Evolutionary conservation across 2,113 vertebrate species (phyloP).

Genomic region (Archocentrus centrarchus): DNA sequence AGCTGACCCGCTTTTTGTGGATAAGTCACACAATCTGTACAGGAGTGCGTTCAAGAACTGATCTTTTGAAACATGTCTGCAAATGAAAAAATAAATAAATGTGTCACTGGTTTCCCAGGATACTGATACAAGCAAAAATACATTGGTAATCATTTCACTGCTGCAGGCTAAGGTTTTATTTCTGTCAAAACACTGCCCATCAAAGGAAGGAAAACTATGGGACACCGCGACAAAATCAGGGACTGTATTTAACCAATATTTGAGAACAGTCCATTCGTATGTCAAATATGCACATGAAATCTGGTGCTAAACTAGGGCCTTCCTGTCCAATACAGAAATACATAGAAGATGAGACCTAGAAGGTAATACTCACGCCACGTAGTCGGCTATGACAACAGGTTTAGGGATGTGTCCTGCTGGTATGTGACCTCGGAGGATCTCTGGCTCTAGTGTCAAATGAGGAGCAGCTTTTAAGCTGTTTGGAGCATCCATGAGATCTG

Average conservation of each 20-base stretch:
- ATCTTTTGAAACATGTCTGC: neutral
- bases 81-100: neutral
- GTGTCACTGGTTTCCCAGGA: neutral
- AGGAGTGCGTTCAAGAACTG: neutral
- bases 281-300: neutral
- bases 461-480: constrained; percentile 15
- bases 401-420: constrained; percentile 95
- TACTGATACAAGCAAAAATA: neutral
- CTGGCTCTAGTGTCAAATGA: constrained; percentile 79
- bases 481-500: constrained; percentile 56
- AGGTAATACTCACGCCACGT: constrained; percentile 88
- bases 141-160: neutral
- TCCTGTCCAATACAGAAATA: neutral
- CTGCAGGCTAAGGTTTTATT: neutral
- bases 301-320: neutral
- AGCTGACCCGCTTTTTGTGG: neutral
- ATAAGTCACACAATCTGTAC: neutral
- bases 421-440: constrained; percentile 89
- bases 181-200: constrained; percentile 2
- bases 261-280: neutral
- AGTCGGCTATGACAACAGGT: constrained; percentile 93
- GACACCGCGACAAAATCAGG: neutral
- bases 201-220: neutral
- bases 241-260: neutral
- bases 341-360: neutral